These are phyloP conservation scores for Drosophila pseudotakahashii DNA, from an alignment of 2,888 invertebrate species.

Conservation along the genomic window DNA sequence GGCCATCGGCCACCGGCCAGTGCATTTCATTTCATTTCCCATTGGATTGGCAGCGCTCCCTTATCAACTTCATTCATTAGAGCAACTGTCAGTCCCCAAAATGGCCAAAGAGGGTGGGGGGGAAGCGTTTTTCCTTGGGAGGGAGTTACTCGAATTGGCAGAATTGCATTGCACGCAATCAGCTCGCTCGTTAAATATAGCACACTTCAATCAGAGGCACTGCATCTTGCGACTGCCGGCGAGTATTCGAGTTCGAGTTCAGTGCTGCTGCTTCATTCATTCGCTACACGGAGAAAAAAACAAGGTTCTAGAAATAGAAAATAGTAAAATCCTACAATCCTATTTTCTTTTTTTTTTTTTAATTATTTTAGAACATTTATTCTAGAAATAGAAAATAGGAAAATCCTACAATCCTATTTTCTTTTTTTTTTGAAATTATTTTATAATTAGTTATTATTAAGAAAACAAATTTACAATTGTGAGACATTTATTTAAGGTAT, in stretches of 20 bases:
- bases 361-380: too few relatives aligned
- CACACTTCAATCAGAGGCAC: constrained; percentile 74
- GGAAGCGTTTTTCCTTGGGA: neutral
- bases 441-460: too few relatives aligned
- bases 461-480: too few relatives aligned
- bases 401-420: too few relatives aligned
- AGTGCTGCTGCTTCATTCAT: constrained; percentile 65
- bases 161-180: constrained; percentile 66
- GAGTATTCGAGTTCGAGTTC: constrained; percentile 42
- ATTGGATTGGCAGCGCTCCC: constrained; percentile 21
- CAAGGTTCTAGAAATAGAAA: too few relatives aligned
- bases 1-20: neutral
- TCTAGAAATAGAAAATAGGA: too few relatives aligned
- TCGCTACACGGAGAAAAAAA: constrained; percentile 20
- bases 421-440: too few relatives aligned
- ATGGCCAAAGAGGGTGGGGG: neutral
- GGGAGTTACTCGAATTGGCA: constrained; percentile 68
- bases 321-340: too few relatives aligned
- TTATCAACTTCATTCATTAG: constrained; percentile 81
- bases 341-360: too few relatives aligned
- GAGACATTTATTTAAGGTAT: too few relatives aligned
- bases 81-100: constrained; percentile 53
- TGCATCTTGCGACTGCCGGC: constrained; percentile 32
- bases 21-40: constrained; percentile 28
- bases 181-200: constrained; percentile 76